Evolutionary conservation across 2,888 invertebrate species (phyloP), one percentile per base, ranked within the genome.

Genomic region (Tubulanus polymorphus): DNA sequence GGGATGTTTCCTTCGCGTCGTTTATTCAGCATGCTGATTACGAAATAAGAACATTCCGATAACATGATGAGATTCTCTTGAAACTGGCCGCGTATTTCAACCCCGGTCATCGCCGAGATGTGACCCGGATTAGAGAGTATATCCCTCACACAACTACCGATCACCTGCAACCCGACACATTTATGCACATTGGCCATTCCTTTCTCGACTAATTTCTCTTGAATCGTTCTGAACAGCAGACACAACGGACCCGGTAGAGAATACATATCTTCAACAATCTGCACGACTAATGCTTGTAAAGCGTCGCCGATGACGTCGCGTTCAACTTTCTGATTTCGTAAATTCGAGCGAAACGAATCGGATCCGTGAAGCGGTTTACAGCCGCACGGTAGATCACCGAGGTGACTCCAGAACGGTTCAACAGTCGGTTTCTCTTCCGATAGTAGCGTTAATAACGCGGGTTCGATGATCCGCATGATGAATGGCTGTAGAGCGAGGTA

Each of bases 311-410:
- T 59, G 2, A 66, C 51, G 25, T 66, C 67, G n/a, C n/a, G n/a
- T n/a, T n/a, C n/a, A n/a, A n/a, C n/a, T n/a, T n/a, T n/a, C n/a
- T n/a, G n/a, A n/a, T n/a, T n/a, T n/a, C 51, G 35, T 51, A 37
- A 25, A 26, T 35, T 18, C 51, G 27, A 20, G 35, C 37, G 37
- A 37, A 37, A 29, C 51, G 51, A 27, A 51, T 37, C 25, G 51
- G 37, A 51, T 15, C 50, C 59, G 25, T 66, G 65, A 10, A 68
- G 66, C 8, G 62, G 64, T 12, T 32, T 15, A 61, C 74, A 74
- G 1, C 74, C 73, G 67, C 74, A 74, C 1, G 74, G 74, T 12
- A 74, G 66, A 29, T 72, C 70, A 28, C 68, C 65, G 5, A 73
- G 58, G 23, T 64, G 63, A 18, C 66, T 59, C 20, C 68, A 65